Base-by-base conservation (phyloP, 2,888 invertebrate species). In the Lomographa bimaculata region DNA sequence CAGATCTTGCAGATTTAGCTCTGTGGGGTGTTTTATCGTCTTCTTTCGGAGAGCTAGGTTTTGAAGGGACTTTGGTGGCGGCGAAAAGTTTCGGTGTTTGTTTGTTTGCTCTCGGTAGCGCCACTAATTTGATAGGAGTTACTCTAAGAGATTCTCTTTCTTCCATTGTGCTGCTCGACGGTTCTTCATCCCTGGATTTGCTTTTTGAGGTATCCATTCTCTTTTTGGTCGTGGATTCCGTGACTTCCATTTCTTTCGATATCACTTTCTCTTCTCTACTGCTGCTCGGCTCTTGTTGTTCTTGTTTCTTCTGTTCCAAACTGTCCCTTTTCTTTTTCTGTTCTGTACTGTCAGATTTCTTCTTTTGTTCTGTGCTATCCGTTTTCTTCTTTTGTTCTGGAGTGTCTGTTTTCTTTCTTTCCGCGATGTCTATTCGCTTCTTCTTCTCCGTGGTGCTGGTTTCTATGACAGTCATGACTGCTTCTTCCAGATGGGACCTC, bases 401-500 rank as follows among this genome's bases (percentile, higher is more conserved):
- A 5, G n/a, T 49, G 14, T 14, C 14, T 14, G 4, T 14, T 14
- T 4, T 2, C 39, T 55, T 71, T 20, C 67, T 64, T 57, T 81
- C 84, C 11, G 68, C 71, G n/a, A n/a, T n/a, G 14, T 14, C 14
- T 14, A 14, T 14, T 14, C 14, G 14, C 39, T 55, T 71, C 21
- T 67, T 64, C 57, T 81, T 85, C 11, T 68, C 71, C 34, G 39
- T 54, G 5, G 50, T 1, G 16, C 24, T 59, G 7, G 44, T 57
- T 7, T 75, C 75, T 14, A 80, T 58, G 5, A 76, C 65, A 1
- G 77, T 78, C 7, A 77, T 54, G 2, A 71, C 59, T 0, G 78
- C 71, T 50, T 82, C 85, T 30, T 80, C 80, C 4, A 80, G 45
- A 1, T 70, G 64, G 0, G 87, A 85, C 1, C 76, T 69, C 1